Evolutionary conservation across 2,113 vertebrate species (phyloP), one percentile per base, ranked within the genome.

Genomic region (Turdus rufiventris): DNA sequence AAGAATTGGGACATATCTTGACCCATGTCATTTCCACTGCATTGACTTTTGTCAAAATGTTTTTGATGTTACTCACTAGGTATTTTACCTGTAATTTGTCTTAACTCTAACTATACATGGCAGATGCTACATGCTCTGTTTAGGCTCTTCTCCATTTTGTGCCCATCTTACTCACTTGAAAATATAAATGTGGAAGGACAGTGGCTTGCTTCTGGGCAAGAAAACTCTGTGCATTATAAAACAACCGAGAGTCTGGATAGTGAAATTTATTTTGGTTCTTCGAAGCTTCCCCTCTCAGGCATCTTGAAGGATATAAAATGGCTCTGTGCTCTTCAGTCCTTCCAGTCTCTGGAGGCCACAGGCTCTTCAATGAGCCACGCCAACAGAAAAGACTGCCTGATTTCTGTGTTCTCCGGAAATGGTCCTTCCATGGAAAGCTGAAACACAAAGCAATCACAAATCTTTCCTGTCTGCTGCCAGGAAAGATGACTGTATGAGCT

Each of bases 41-140:
- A 62, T 12, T 74, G 58, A 58, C 63, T 91, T 95, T 51, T 70
- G 7, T 91, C 26, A 48, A 51, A 57, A 79, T 33, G 40, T n/a
- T 92, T 93, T 88, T 93, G 82, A 94, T 53, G 65, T 88, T 40
- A 47, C 45, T 75, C 28, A 14, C 29, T 40, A 70, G 14, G 56
- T 79, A 83, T 95, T 93, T 84, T 68, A 40, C 63, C 33, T 72
- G 21, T 61, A 88, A 89, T 87, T 88, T 89, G 10, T 94, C 75
- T 94, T 47, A 87, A 76, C 15, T 81, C 53, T 47, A 58, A 67
- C 6, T 57, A 45, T 53, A 31, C 62, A 54, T 58, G n/a, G 58
- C 20, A 60, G 11, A 60, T 34, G 36, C n/a, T 47, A 2, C 5
- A 8, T 50, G 5, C 15, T 23, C 67, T 53, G 8, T 66, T 88